Evolutionary conservation across 1,140 invertebrate genomes (phyloP).

Genomic region (Solenopsis fugax): DNA sequence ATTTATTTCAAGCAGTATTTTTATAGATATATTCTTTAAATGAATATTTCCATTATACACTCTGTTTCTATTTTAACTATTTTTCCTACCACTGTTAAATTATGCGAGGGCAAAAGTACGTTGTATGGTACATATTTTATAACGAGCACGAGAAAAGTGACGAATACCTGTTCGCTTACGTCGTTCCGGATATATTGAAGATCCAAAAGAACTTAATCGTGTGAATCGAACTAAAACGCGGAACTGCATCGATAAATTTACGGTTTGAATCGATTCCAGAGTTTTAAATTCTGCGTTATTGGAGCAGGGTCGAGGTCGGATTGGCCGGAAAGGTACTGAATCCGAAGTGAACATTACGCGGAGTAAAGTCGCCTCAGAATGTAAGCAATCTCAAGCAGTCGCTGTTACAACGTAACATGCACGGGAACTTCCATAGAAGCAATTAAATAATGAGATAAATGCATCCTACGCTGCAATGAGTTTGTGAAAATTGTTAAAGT

Average conservation of each 20-base stretch:
- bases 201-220: conserved; percentile 49
- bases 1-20: no score
- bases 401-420: conserved; percentile 42
- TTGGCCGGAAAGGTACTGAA: conserved; percentile 45
- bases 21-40: no score
- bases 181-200: conserved; percentile 22
- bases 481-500: conserved; percentile 46
- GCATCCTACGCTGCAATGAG: conserved; percentile 1
- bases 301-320: conserved; percentile 22
- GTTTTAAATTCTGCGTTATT: conserved; percentile 60
- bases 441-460: conserved; percentile 56
- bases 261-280: conserved; percentile 43
- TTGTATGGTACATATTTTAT: neutral
- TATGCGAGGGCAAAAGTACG: neutral
- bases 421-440: conserved; percentile 29
- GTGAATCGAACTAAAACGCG: conserved; percentile 49
- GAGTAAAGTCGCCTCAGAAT: conserved; percentile 53
- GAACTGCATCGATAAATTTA: conserved; percentile 63
- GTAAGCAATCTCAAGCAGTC: conserved; percentile 57
- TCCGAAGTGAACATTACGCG: conserved; percentile 48
- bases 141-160: conserved; percentile 7
- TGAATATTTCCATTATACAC: no score
- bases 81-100: neutral
- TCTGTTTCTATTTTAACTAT: no score
- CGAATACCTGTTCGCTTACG: conserved; percentile 14